A percentile compares a stretch with the other conserved stretches of the same genome.
These are phyloP conservation scores for Rhinoptilus africanus DNA, from an alignment of 2,113 vertebrate genomes.

Conservation along the genomic window DNA sequence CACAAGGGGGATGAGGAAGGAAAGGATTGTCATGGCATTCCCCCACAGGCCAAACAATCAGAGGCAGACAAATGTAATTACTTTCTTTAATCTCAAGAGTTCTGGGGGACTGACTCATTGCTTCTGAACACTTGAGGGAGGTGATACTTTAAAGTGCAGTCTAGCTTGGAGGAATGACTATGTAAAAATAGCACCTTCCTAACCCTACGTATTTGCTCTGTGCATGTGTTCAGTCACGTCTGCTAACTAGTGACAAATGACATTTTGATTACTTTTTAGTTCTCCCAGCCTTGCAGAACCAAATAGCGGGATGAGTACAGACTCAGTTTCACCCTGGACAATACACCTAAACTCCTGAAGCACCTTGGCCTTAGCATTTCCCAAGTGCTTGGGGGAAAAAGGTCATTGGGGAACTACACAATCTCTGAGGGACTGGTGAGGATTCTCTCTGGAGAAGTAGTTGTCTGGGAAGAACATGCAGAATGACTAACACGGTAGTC, in stretches of 20 bases:
- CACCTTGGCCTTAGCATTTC: neutral
- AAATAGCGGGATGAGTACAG: neutral
- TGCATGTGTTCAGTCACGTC: neutral
- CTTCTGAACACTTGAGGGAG: neutral
- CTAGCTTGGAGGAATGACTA: conserved; percentile 2
- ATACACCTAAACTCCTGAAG: neutral
- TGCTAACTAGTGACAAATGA: conserved; percentile 4
- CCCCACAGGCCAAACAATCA: conserved; percentile 28
- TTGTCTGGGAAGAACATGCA: neutral
- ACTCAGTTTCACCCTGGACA: neutral
- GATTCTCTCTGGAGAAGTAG: neutral
- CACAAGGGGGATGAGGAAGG: neutral
- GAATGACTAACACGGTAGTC: neutral
- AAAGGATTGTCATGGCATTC: neutral
- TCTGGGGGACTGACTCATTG: neutral
- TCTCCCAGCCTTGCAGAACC: neutral
- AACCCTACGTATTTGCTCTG: neutral
- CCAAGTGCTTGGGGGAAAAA: neutral
- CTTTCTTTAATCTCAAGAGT: conserved; percentile 15
- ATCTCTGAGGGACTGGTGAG: neutral
- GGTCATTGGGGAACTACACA: neutral
- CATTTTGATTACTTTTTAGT: neutral
- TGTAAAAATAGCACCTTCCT: conserved; percentile 30
- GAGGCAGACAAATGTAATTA: conserved; percentile 31
- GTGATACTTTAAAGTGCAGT: conserved; percentile 4